A percentile compares a stretch with the other conserved stretches of the same genome.
Conservation (phyloP, 2,888 invertebrate genomes). For the Catonia carolina region DNA sequence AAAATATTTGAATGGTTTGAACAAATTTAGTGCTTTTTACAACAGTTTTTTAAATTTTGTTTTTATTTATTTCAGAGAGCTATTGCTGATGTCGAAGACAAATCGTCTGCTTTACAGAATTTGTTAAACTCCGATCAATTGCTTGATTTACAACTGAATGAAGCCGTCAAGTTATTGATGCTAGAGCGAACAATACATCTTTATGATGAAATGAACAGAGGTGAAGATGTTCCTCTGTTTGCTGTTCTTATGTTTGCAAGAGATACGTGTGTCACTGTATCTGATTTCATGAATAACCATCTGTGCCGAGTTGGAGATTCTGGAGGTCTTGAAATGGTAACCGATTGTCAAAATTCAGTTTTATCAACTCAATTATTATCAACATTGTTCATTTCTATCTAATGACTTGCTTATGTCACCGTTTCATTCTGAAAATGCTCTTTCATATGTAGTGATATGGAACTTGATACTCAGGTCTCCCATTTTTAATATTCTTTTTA, state of each 20-base stretch:
- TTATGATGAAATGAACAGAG: slow-evolving; percentile 36
- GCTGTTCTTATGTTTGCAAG: slow-evolving; percentile 43
- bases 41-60: too few species aligned
- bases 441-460: too few species aligned
- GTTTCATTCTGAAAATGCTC: too few species aligned
- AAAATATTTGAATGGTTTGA: too few species aligned
- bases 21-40: too few species aligned
- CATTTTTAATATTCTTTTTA: too few species aligned
- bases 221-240: slow-evolving; percentile 41
- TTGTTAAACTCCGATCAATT: slow-evolving; percentile 32
- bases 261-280: slow-evolving; percentile 41
- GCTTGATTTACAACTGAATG: slow-evolving; percentile 33
- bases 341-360: too few species aligned
- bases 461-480: too few species aligned
- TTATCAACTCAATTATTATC: too few species aligned
- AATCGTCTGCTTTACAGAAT: neutral
- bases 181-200: slow-evolving; percentile 40
- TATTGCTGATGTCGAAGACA: neutral
- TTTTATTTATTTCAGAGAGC: neutral
- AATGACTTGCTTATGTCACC: too few species aligned
- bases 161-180: slow-evolving; percentile 41
- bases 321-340: slow-evolving; percentile 43
- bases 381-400: too few species aligned
- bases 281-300: slow-evolving; percentile 42
- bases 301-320: slow-evolving; percentile 42